Base-by-base conservation (phyloP, 1,140 invertebrate genomes). In the Habropoda laboriosa region DNA sequence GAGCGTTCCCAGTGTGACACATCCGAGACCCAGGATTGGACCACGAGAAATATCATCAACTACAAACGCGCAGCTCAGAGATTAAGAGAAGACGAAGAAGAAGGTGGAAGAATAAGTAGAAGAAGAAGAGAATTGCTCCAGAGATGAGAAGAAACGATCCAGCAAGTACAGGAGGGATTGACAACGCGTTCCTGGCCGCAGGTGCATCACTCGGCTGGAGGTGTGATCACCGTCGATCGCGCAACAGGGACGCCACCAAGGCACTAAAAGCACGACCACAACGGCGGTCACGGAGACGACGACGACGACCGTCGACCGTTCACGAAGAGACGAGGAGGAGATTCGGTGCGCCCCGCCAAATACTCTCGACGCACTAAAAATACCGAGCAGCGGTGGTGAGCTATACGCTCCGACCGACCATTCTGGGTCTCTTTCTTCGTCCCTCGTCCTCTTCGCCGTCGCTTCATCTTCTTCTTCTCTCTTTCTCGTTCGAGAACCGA, bases 331-430 rank as follows among this genome's bases (percentile, higher is more conserved):
- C 70, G 74, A 87, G 77, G 67, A 86, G 82, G 45, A 60, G 71
- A 83, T 18, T 80, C 67, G 67, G 81, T 85, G 73, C 88, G 85
- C 89, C 88, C 86, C 88, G 91, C 91, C 90, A 92, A 92, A 92
- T 92, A 90, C 86, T 89, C 83, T 81, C 83, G 82, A 81, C 74
- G 87, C 86, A 91, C 91, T 92, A 92, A 92, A 92, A 92, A 92
- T 92, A 92, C 60, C 90, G 87, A 73, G 74, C 58, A 87, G 89
- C 87, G 70, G 63, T 81, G 77, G 79, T 80, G 83, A 82, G 79
- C 83, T 40, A 27, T 49, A 38, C 51, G 18, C 85, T 76, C 71
- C 40, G 70, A 76, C 73, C 49, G 63, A 70, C 58, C n/a, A 27
- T 18, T 35, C 30, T 18, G 8, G 21, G 30, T 32, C 13, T 35